Percentiles rank a stretch among this genome's conserved stretches.
phyloP scores from a whole-genome alignment of 1,140 invertebrate species.

The Atta cephalotes region DNA sequence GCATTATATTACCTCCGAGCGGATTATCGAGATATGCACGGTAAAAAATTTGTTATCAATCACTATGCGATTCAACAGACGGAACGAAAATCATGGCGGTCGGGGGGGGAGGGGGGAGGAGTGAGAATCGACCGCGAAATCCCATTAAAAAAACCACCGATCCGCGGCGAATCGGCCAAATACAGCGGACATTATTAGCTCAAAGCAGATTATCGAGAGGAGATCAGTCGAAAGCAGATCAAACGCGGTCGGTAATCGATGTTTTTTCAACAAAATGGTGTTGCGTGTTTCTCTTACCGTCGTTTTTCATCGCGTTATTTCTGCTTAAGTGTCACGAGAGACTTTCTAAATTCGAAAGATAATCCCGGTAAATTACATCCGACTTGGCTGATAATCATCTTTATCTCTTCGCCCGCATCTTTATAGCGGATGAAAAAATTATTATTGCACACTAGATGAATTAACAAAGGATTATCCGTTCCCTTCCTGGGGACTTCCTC shows the following conservation, averaged over 20 bases:
- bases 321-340: not conserved
- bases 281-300: not conserved
- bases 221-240: not conserved
- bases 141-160: not conserved
- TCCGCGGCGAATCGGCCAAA: not conserved
- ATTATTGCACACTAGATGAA: constrained; percentile 2
- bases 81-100: not conserved
- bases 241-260: not conserved
- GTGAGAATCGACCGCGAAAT: not conserved
- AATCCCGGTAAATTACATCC: not conserved
- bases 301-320: constrained; percentile 14
- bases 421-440: not conserved
- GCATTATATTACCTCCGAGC: constrained; percentile 16
- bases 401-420: not conserved
- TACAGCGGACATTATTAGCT: constrained; percentile 9
- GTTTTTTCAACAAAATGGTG: not conserved
- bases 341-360: not conserved
- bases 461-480: constrained; percentile 1
- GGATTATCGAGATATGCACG: not conserved
- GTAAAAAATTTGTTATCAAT: constrained; percentile 29
- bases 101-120: not conserved
- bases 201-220: not conserved
- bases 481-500: not conserved
- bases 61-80: not conserved
- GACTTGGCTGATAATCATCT: not conserved